Percentiles rank a stretch among this genome's conserved stretches.
phyloP scores from a whole-genome alignment of 2,888 invertebrate species.

The Hemistola chrysoprasaria region DNA sequence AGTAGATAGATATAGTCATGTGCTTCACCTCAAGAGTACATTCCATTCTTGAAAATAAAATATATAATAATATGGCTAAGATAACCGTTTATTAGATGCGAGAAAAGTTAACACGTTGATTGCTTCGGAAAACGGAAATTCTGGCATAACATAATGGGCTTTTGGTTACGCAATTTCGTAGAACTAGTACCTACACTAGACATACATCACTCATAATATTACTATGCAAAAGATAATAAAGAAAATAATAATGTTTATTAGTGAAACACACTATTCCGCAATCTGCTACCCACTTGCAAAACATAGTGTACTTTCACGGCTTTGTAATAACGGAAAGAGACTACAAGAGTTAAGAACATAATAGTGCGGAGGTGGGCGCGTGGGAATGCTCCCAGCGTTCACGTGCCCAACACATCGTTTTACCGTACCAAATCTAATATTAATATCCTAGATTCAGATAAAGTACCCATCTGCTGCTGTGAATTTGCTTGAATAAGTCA shows the following conservation, averaged over 20 bases:
- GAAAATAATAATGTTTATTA: no score
- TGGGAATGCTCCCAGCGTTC: slow-evolving; percentile 81
- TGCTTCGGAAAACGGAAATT: not conserved
- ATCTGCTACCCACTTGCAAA: slow-evolving; percentile 62
- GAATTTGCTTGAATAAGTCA: slow-evolving; percentile 47
- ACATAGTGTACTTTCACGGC: slow-evolving; percentile 73
- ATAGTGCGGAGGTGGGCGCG: slow-evolving; percentile 80
- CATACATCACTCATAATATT: no score
- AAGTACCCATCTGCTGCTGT: slow-evolving; percentile 38
- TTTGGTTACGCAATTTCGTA: slow-evolving; percentile 40
- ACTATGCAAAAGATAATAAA: no score
- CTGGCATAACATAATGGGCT: no score
- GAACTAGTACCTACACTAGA: no score
- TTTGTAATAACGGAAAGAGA: slow-evolving; percentile 77
- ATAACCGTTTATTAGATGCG: not conserved
- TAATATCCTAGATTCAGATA: slow-evolving; percentile 75
- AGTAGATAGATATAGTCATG: slow-evolving; percentile 15
- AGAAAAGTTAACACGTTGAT: not conserved
- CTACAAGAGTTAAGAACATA: slow-evolving; percentile 79
- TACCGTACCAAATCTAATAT: slow-evolving; percentile 73
- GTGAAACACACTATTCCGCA: no score
- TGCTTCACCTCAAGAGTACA: slow-evolving; percentile 24
- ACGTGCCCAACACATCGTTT: slow-evolving; percentile 70
- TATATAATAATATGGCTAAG: not conserved
- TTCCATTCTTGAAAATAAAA: slow-evolving; percentile 10